Percentiles rank a stretch among this genome's conserved stretches.
Evolutionary conservation across 2,113 vertebrate genomes (phyloP).

Genomic region (Clarias macrocephalus): DNA sequence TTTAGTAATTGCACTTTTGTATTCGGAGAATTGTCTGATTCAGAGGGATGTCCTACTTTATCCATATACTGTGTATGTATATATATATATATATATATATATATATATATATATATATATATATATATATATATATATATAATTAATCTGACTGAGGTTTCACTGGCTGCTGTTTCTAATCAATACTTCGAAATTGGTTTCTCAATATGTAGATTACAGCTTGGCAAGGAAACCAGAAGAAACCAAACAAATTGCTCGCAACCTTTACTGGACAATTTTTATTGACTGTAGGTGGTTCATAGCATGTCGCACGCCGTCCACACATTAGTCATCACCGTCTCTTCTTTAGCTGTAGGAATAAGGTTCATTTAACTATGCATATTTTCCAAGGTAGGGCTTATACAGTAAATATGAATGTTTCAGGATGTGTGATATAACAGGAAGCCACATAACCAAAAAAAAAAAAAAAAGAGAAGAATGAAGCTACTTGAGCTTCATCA

Average conservation of each 20-base stretch:
- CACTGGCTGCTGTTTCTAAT: neutral
- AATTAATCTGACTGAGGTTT: neutral
- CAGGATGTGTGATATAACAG: neutral
- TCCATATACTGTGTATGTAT: neutral
- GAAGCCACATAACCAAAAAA: no score
- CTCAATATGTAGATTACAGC: constrained; percentile 20
- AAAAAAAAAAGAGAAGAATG: neutral
- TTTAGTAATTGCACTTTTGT: neutral
- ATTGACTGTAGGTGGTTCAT: neutral
- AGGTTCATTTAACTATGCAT: neutral
- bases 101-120: neutral
- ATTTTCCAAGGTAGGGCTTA: neutral
- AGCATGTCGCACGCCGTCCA: neutral
- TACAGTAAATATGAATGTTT: neutral
- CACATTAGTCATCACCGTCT: neutral
- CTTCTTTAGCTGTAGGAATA: neutral
- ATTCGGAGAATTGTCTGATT: neutral
- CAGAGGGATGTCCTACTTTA: no score
- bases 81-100: neutral
- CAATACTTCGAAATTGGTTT: neutral
- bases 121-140: no score
- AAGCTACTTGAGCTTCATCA: neutral
- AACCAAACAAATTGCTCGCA: neutral
- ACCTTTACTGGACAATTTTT: neutral
- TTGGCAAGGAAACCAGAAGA: neutral